These are phyloP conservation scores for Galaxea fascicularis DNA, from an alignment of 92 coral and sea anemone species.

Conservation along the genomic window DNA sequence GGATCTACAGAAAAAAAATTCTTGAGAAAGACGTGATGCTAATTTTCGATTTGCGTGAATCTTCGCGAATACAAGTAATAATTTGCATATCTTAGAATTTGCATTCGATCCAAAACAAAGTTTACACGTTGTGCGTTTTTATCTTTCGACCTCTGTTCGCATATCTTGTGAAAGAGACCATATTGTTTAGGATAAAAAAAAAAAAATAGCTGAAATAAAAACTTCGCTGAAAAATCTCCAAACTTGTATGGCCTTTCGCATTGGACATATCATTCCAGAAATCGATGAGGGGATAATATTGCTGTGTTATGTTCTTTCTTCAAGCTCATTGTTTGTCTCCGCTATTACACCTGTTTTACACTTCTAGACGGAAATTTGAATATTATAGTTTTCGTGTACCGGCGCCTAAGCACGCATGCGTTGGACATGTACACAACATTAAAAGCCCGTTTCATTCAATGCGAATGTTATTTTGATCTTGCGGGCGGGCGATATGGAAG, in stretches of 20 bases:
- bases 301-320: neutral
- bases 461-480: slow-evolving; percentile 43
- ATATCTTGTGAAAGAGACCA: neutral
- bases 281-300: neutral
- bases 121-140: slow-evolving; percentile 21
- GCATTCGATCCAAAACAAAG: slow-evolving; percentile 39
- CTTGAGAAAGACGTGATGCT: neutral
- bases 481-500: slow-evolving; percentile 38
- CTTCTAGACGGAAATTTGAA: slow-evolving; percentile 34
- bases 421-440: slow-evolving; percentile 2
- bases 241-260: neutral
- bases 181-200: neutral
- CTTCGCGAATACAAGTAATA: neutral
- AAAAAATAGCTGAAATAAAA: neutral
- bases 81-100: slow-evolving; percentile 28
- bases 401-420: slow-evolving; percentile 34
- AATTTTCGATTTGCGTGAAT: slow-evolving; percentile 18
- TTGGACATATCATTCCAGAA: neutral
- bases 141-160: slow-evolving; percentile 7
- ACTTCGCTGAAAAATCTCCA: neutral
- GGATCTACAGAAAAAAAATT: neutral
- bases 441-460: neutral
- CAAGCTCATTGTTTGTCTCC: neutral
- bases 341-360: slow-evolving; percentile 30
- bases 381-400: neutral